These are phyloP conservation scores for Chanos chanos DNA, from an alignment of 2,797 vertebrate genomes.

Conservation along the genomic window DNA sequence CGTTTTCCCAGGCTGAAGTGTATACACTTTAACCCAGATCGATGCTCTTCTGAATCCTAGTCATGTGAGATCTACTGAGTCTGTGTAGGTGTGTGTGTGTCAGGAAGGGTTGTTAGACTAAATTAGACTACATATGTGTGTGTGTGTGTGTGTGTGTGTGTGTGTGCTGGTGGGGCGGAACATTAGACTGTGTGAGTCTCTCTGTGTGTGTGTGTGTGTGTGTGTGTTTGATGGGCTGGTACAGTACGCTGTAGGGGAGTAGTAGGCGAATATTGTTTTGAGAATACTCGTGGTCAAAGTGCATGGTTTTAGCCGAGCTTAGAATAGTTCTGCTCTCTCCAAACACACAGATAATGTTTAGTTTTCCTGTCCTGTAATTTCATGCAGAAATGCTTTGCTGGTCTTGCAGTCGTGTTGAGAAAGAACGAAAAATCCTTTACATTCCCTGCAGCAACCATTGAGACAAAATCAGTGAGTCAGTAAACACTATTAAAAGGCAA, in stretches of 20 bases:
- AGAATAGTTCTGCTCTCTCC: too few relatives aligned
- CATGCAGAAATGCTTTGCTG: neutral
- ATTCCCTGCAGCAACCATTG: slow-evolving; percentile 3
- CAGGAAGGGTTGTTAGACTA: neutral
- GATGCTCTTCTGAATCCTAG: slow-evolving; percentile 43
- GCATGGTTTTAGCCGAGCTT: slow-evolving; percentile 24
- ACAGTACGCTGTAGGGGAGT: slow-evolving; percentile 33
- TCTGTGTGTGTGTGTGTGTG: neutral
- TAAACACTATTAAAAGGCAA: slow-evolving; percentile 38
- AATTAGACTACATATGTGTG: neutral
- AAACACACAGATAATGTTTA: slow-evolving; percentile 4
- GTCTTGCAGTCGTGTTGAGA: neutral
- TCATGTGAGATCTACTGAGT: slow-evolving; percentile 19
- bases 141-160: too few relatives aligned
- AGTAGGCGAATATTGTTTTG: slow-evolving; percentile 31
- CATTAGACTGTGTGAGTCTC: too few relatives aligned
- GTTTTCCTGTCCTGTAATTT: neutral
- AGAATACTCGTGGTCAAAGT: slow-evolving; percentile 14
- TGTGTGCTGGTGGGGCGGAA: too few relatives aligned
- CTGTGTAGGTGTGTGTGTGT: neutral
- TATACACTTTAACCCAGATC: slow-evolving; percentile 47
- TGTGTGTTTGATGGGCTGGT: slow-evolving; percentile 6
- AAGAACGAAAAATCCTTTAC: neutral
- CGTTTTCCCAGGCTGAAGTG: slow-evolving; percentile 40
- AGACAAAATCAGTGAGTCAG: slow-evolving; percentile 24